These are phyloP conservation scores for Triops cancriformis DNA, from an alignment of 1,140 invertebrate species.

Conservation along the genomic window DNA sequence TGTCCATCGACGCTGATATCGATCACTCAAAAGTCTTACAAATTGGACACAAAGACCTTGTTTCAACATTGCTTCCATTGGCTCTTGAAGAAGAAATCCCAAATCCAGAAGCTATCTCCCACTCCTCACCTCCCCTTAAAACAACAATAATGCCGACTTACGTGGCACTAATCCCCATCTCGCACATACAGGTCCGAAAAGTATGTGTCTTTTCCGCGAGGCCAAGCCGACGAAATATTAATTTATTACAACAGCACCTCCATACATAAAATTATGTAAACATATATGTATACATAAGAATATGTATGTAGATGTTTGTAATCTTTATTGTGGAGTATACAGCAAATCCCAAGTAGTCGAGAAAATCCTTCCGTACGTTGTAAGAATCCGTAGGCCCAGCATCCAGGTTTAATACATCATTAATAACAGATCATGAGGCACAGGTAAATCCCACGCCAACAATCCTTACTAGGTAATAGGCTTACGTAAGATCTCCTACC, in stretches of 20 bases:
- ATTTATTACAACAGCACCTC: too few species aligned
- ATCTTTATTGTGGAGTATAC: too few species aligned
- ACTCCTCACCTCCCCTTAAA: too few species aligned
- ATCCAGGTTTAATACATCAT: conserved; percentile 14
- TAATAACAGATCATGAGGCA: background rate
- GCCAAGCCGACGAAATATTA: too few species aligned
- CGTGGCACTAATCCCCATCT: background rate
- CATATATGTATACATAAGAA: too few species aligned
- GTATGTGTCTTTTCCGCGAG: too few species aligned
- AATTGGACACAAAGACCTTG: background rate
- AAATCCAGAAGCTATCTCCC: background rate
- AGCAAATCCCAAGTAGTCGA: too few species aligned
- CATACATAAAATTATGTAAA: too few species aligned
- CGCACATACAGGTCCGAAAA: background rate
- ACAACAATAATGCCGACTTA: background rate
- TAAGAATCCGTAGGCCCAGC: background rate
- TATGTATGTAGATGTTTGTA: too few species aligned
- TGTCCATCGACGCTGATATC: background rate
- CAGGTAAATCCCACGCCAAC: background rate
- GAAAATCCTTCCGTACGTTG: background rate
- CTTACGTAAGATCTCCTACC: background rate
- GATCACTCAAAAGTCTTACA: background rate
- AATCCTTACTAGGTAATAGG: background rate
- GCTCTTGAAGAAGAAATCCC: background rate
- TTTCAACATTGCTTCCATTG: background rate